These are phyloP conservation scores for Archips crataeganus DNA, from an alignment of 2,888 invertebrate species.

Conservation along the genomic window DNA sequence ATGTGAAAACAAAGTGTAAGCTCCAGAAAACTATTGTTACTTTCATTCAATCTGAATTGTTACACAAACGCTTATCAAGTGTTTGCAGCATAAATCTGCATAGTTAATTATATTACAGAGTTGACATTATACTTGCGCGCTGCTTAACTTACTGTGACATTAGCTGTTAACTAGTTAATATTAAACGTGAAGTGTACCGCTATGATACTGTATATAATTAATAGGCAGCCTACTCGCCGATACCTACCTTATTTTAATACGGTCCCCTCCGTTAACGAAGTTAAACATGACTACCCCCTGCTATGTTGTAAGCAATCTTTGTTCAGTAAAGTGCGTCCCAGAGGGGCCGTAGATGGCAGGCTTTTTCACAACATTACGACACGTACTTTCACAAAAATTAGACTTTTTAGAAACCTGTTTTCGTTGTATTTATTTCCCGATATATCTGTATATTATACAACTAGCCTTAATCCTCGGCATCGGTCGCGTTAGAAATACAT, in stretches of 20 bases:
- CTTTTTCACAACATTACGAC: constrained; percentile 1
- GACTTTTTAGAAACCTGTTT: neutral
- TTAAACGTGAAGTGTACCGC: constrained; percentile 3
- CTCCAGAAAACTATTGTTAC: no score
- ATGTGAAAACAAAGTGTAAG: no score
- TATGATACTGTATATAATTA: constrained; percentile 10
- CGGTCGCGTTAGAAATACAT: no score
- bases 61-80: neutral
- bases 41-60: neutral
- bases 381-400: constrained; percentile 4
- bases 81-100: neutral
- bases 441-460: neutral
- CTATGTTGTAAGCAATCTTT: constrained; percentile 15
- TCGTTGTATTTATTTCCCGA: constrained; percentile 4
- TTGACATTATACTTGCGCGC: neutral
- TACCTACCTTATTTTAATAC: constrained; percentile 7
- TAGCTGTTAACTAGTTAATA: constrained; percentile 16
- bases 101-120: neutral
- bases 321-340: constrained; percentile 7
- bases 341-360: constrained; percentile 10
- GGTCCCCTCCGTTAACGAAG: neutral
- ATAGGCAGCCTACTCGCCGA: constrained; percentile 2
- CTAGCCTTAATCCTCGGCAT: no score
- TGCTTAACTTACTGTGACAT: constrained; percentile 12
- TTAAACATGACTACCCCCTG: constrained; percentile 13